A percentile compares a stretch with the other conserved stretches of the same genome.
Evolutionary conservation across 2,113 vertebrate genomes (phyloP).

Genomic region (Thunnus maccoyii): DNA sequence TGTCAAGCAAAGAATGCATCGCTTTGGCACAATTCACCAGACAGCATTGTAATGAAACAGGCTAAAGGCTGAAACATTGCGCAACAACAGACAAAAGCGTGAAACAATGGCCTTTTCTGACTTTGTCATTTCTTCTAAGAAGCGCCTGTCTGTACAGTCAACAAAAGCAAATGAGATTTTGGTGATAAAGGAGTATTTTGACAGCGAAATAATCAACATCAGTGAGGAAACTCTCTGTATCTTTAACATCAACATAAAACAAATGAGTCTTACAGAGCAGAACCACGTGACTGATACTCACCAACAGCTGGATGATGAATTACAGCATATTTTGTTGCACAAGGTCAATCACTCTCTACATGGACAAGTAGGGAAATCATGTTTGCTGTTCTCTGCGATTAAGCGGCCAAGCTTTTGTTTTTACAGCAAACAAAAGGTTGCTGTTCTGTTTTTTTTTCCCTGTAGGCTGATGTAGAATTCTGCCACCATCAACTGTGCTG

Average conservation of each 20-base stretch:
- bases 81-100: background rate
- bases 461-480: background rate
- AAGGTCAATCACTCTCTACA: slow-evolving; percentile 3
- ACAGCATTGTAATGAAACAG: background rate
- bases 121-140: background rate
- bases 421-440: background rate
- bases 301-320: slow-evolving; percentile 58
- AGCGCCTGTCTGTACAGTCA: background rate
- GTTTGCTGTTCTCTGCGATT: background rate
- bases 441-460: background rate
- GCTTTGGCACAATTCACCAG: background rate
- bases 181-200: background rate
- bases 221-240: background rate
- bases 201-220: background rate
- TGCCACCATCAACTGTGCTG: background rate
- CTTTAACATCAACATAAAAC: slow-evolving; percentile 16
- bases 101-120: slow-evolving; percentile 9
- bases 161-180: background rate
- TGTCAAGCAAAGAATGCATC: background rate
- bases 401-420: background rate
- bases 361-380: background rate
- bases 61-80: background rate
- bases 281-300: slow-evolving; percentile 14
- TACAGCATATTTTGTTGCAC: slow-evolving; percentile 7
- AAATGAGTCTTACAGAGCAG: slow-evolving; percentile 27